These are phyloP conservation scores for Vanacampus margaritifer DNA, from an alignment of 2,113 vertebrate genomes.

Conservation along the genomic window DNA sequence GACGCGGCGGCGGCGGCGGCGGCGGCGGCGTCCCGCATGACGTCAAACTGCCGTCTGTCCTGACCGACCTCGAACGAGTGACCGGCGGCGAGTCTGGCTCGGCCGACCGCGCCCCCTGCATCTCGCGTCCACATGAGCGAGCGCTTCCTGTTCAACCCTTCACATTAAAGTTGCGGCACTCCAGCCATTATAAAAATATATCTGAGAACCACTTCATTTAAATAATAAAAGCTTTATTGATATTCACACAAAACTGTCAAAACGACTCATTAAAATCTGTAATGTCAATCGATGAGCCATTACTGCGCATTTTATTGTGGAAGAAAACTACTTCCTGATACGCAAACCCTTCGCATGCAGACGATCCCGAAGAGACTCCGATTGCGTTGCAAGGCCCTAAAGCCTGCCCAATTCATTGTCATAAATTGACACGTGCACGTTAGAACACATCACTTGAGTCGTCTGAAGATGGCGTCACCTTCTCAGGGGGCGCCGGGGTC, in stretches of 20 bases:
- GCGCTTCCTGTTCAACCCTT: too few relatives aligned
- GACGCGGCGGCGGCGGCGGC: constrained; percentile 28
- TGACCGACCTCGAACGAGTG: too few relatives aligned
- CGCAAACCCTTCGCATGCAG: not conserved
- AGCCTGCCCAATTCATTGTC: not conserved
- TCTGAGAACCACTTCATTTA: too few relatives aligned
- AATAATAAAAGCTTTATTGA: not conserved
- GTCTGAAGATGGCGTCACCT: not conserved
- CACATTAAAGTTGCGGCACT: too few relatives aligned
- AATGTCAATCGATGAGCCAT: not conserved
- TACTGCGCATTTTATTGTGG: not conserved
- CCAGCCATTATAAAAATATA: too few relatives aligned
- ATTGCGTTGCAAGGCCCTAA: not conserved
- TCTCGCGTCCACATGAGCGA: too few relatives aligned
- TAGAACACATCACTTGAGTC: not conserved
- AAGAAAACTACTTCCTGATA: not conserved
- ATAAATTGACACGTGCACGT: not conserved
- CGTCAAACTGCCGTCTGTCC: too few relatives aligned
- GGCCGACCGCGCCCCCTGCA: not conserved
- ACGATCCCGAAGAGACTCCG: too few relatives aligned
- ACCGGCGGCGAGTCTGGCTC: too few relatives aligned
- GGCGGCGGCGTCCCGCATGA: constrained; percentile 7
- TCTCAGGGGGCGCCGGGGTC: not conserved
- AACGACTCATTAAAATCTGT: not conserved
- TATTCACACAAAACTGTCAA: not conserved